Percentiles rank a stretch among this genome's conserved stretches.
Evolutionary conservation across 2,888 invertebrate genomes (phyloP).

Genomic region (Sussaba pulchella): DNA sequence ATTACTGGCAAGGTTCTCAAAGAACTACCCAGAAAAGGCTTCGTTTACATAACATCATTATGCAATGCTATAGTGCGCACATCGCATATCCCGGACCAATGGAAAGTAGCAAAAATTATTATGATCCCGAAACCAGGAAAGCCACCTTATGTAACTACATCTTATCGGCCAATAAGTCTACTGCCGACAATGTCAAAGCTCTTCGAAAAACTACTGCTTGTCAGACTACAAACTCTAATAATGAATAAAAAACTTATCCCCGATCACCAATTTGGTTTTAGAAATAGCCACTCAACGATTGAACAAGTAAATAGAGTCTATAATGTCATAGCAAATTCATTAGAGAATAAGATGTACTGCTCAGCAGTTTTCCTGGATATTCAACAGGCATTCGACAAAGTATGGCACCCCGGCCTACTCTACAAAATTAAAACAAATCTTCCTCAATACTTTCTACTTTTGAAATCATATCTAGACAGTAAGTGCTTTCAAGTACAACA

Average conservation of each 20-base stretch:
- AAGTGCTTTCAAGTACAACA: conserved; percentile 54
- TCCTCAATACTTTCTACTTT: too few species aligned
- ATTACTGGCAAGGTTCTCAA: conserved; percentile 70
- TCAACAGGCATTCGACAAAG: conserved; percentile 68
- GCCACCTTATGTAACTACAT: conserved; percentile 65
- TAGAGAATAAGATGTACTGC: conserved; percentile 68
- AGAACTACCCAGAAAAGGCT: conserved; percentile 70
- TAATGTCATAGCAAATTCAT: conserved; percentile 56
- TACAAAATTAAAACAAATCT: too few species aligned
- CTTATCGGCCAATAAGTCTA: conserved; percentile 70
- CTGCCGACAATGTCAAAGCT: conserved; percentile 70
- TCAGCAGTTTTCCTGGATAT: conserved; percentile 68
- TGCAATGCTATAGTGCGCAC: too few species aligned
- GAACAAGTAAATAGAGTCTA: conserved; percentile 66
- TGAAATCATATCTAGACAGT: conserved; percentile 61
- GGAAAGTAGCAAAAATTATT: conserved; percentile 67
- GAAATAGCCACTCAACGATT: conserved; percentile 63
- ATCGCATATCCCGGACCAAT: conserved; percentile 62
- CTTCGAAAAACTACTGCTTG: conserved; percentile 70
- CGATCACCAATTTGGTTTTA: conserved; percentile 70
- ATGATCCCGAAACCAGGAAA: conserved; percentile 70
- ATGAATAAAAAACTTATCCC: conserved; percentile 59
- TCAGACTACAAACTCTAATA: conserved; percentile 59
- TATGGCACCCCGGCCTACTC: too few species aligned
- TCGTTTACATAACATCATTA: too few species aligned